These are phyloP conservation scores for Anseranas semipalmata DNA, from an alignment of 2,113 vertebrate genomes.

Conservation along the genomic window DNA sequence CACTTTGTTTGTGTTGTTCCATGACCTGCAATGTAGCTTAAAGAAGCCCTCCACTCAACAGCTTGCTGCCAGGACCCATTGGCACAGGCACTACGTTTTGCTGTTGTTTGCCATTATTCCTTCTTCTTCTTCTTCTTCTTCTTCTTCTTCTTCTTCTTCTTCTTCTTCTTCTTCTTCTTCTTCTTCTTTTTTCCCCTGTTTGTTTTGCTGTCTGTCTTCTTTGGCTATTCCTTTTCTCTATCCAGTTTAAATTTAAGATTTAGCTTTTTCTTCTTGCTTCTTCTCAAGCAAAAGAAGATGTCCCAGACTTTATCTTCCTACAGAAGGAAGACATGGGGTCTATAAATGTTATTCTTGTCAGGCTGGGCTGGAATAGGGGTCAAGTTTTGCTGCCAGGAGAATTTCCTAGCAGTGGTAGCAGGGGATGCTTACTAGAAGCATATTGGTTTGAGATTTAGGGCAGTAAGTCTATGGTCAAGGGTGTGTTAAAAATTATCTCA, in stretches of 20 bases:
- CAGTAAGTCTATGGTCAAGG: background rate
- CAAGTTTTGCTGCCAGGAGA: background rate
- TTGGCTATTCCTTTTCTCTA: background rate
- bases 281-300: background rate
- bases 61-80: background rate
- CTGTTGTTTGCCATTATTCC: background rate
- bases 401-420: background rate
- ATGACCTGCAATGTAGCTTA: background rate
- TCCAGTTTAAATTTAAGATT: background rate
- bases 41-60: background rate
- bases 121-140: background rate
- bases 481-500: background rate
- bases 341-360: background rate
- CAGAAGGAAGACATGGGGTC: background rate
- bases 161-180: too few relatives aligned
- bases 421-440: background rate
- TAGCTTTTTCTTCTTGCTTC: background rate
- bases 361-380: background rate
- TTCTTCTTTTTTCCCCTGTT: too few relatives aligned
- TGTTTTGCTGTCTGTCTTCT: background rate
- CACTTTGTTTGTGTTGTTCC: background rate
- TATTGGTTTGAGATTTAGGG: background rate
- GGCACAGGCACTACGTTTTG: background rate
- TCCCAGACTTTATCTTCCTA: background rate
- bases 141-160: too few relatives aligned